Conservation (phyloP, 2,888 invertebrate genomes). For the Phyllotreta striolata region DNA sequence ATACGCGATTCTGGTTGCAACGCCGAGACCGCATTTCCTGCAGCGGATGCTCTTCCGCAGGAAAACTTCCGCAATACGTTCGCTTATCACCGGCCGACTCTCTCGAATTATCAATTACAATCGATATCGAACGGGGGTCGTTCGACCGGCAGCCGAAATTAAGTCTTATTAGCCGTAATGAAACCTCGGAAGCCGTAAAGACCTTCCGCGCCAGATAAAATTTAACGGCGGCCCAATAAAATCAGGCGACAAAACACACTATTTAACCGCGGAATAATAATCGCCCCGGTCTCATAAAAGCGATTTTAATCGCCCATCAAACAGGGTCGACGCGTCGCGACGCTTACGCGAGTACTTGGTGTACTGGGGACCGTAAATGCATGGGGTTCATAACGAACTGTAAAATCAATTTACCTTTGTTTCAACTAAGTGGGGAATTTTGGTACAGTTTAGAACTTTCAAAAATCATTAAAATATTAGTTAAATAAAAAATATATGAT, state of each 20-base stretch:
- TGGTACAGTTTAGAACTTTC: too few species aligned
- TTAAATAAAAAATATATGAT: too few species aligned
- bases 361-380: too few species aligned
- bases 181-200: constrained; percentile 15
- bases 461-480: too few species aligned
- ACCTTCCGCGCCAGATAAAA: constrained; percentile 16
- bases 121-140: constrained; percentile 1
- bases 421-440: too few species aligned
- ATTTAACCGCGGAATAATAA: constrained; percentile 18
- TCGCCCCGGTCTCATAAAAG: constrained; percentile 13
- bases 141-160: constrained; percentile 6
- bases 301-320: constrained; percentile 15
- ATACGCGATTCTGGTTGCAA: too few species aligned
- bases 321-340: background rate
- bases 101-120: constrained; percentile 8
- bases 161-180: constrained; percentile 11
- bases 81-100: background rate
- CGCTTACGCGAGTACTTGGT: too few species aligned
- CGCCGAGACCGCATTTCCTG: too few species aligned
- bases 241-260: constrained; percentile 12
- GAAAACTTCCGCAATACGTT: background rate
- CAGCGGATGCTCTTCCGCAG: too few species aligned
- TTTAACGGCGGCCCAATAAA: constrained; percentile 19
- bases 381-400: too few species aligned
- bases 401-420: too few species aligned